Evolutionary conservation across 2,888 invertebrate genomes (phyloP).

Genomic region (Callimorpha dominula): DNA sequence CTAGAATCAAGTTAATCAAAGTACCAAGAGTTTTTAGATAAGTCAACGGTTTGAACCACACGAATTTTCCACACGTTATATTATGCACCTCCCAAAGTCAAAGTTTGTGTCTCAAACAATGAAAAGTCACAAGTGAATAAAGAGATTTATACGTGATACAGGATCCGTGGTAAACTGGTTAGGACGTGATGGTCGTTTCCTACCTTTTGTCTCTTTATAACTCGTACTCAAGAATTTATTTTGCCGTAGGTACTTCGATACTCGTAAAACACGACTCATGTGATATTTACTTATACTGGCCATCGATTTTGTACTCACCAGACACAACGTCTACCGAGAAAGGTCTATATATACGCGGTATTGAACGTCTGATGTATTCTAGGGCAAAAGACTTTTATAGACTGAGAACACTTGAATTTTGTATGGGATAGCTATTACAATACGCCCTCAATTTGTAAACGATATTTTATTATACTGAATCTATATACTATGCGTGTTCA

Average conservation of each 20-base stretch:
- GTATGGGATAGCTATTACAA: slow-evolving; percentile 11
- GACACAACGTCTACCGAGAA: slow-evolving; percentile 35
- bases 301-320: slow-evolving; percentile 44
- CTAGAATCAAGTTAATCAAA: no score
- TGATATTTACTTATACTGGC: slow-evolving; percentile 40
- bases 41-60: neutral
- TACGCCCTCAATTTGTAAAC: neutral
- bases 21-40: neutral
- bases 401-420: slow-evolving; percentile 18
- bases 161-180: slow-evolving; percentile 39
- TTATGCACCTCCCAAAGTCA: slow-evolving; percentile 33
- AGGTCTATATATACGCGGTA: slow-evolving; percentile 23
- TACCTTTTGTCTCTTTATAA: slow-evolving; percentile 44
- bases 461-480: neutral
- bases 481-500: neutral
- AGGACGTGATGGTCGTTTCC: slow-evolving; percentile 38
- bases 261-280: slow-evolving; percentile 45
- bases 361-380: slow-evolving; percentile 20
- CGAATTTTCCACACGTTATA: slow-evolving; percentile 5
- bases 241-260: slow-evolving; percentile 36
- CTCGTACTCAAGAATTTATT: slow-evolving; percentile 42
- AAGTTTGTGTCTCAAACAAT: slow-evolving; percentile 36
- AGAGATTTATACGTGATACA: slow-evolving; percentile 41
- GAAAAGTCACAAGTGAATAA: slow-evolving; percentile 41
- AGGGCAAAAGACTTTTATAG: slow-evolving; percentile 18